A percentile compares a stretch with the other conserved stretches of the same genome.
phyloP scores from a whole-genome alignment of 1,140 invertebrate species.

The Procambarus clarkii region DNA sequence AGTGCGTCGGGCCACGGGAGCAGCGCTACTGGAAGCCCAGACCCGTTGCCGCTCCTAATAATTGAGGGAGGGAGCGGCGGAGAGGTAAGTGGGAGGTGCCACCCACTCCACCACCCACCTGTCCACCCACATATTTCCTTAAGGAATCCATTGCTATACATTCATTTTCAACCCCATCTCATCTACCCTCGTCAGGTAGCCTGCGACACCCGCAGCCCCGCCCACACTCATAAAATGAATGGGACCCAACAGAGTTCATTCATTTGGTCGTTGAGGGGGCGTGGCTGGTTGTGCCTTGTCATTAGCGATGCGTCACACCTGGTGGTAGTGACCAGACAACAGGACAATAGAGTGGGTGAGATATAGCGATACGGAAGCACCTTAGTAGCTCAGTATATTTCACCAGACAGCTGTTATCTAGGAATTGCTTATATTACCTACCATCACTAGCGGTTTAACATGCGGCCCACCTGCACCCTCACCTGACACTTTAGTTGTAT shows the following conservation, averaged over 20 bases:
- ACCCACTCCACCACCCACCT: slow-evolving; percentile 27
- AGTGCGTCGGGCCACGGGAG: slow-evolving; percentile 50
- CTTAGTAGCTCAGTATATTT: not conserved
- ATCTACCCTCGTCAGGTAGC: not conserved
- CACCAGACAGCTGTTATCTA: too few species aligned
- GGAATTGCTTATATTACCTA: too few species aligned
- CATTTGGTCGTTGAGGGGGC: slow-evolving; percentile 12
- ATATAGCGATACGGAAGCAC: not conserved
- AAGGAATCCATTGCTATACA: not conserved
- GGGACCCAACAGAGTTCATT: slow-evolving; percentile 47
- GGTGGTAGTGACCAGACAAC: too few species aligned
- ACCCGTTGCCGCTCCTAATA: slow-evolving; percentile 57
- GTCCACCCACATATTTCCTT: slow-evolving; percentile 24
- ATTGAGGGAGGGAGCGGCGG: slow-evolving; percentile 54
- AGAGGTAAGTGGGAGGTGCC: slow-evolving; percentile 54
- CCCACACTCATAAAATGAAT: slow-evolving; percentile 40
- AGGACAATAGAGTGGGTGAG: not conserved
- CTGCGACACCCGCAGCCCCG: slow-evolving; percentile 26
- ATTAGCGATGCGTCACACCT: not conserved
- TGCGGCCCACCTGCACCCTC: not conserved
- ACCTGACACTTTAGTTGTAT: not conserved
- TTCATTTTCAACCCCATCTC: not conserved
- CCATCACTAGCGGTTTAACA: too few species aligned
- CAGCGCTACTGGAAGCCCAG: slow-evolving; percentile 56
- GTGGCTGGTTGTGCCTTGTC: not conserved